Conservation (phyloP, 1,140 invertebrate genomes). For the Ceratosolen solmsi region DNA sequence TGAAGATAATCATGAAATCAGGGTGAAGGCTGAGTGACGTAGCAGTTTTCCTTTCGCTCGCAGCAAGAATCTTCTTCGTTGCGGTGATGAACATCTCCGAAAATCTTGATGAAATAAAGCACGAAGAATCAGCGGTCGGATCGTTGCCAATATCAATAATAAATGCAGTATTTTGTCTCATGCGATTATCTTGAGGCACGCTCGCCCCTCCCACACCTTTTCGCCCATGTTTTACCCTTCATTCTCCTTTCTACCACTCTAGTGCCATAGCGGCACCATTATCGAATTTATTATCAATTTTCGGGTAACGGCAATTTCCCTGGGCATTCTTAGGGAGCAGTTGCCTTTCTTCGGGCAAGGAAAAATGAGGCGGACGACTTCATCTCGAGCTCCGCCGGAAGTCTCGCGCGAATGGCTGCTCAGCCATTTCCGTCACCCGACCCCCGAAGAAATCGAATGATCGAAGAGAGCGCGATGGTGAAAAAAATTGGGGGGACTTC, state of each 20-base stretch:
- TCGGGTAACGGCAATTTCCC: slow-evolving; percentile 69
- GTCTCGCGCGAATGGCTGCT: slow-evolving; percentile 71
- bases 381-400: slow-evolving; percentile 71
- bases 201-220: slow-evolving; percentile 7
- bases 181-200: slow-evolving; percentile 60
- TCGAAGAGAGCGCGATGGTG: slow-evolving; percentile 58
- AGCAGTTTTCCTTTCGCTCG: background rate
- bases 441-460: slow-evolving; percentile 67
- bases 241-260: no score
- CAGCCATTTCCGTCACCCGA: slow-evolving; percentile 69
- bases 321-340: slow-evolving; percentile 54
- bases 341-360: slow-evolving; percentile 18
- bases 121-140: background rate
- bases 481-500: slow-evolving; percentile 32
- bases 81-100: background rate
- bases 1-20: no score
- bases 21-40: no score
- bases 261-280: slow-evolving; percentile 58
- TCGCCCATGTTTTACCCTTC: background rate
- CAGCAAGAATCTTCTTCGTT: background rate
- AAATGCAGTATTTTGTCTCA: slow-evolving; percentile 69
- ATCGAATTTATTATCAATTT: slow-evolving; percentile 74
- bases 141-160: slow-evolving; percentile 54
- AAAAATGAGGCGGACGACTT: slow-evolving; percentile 57
- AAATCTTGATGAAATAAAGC: background rate